A percentile compares a stretch with the other conserved stretches of the same genome.
These are phyloP conservation scores for Dicerorhinus sumatrensis DNA, from an alignment of 2,113 vertebrate species.

Conservation along the genomic window DNA sequence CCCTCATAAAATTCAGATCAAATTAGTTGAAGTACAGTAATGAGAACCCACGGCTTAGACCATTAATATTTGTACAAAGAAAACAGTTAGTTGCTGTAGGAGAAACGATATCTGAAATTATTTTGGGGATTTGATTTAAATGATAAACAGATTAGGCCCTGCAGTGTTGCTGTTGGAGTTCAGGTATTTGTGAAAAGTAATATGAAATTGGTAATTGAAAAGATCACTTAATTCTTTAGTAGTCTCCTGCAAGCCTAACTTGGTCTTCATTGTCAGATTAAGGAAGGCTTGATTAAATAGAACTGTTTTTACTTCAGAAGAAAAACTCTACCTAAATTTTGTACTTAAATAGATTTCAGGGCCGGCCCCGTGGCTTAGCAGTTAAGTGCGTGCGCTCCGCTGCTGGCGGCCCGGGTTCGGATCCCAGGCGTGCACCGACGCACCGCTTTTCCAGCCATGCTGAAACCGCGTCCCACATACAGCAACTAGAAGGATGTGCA, in stretches of 20 bases:
- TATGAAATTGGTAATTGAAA: slow-evolving; percentile 25
- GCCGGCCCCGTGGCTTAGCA: too few relatives aligned
- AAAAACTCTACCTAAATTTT: slow-evolving; percentile 19
- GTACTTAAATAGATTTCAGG: not conserved
- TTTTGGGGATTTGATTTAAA: slow-evolving; percentile 44
- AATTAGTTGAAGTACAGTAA: slow-evolving; percentile 27
- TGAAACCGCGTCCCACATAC: too few relatives aligned
- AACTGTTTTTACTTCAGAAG: slow-evolving; percentile 30
- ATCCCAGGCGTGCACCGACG: too few relatives aligned
- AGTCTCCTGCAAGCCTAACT: not conserved
- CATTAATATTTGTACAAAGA: slow-evolving; percentile 24
- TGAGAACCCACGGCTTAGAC: not conserved
- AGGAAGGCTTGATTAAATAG: slow-evolving; percentile 17
- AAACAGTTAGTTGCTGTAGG: slow-evolving; percentile 29
- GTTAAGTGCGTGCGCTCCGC: too few relatives aligned
- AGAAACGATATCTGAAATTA: slow-evolving; percentile 26
- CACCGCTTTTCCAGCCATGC: too few relatives aligned
- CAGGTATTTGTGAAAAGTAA: slow-evolving; percentile 33
- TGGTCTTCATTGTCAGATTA: not conserved
- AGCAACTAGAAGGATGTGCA: too few relatives aligned
- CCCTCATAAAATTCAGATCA: slow-evolving; percentile 41
- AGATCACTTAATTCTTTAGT: slow-evolving; percentile 46
- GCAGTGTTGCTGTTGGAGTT: not conserved
- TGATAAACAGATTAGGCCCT: not conserved
- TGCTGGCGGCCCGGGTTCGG: too few relatives aligned